Conservation (phyloP, 2,113 vertebrate species). For the Pomatorhinus ruficollis region DNA sequence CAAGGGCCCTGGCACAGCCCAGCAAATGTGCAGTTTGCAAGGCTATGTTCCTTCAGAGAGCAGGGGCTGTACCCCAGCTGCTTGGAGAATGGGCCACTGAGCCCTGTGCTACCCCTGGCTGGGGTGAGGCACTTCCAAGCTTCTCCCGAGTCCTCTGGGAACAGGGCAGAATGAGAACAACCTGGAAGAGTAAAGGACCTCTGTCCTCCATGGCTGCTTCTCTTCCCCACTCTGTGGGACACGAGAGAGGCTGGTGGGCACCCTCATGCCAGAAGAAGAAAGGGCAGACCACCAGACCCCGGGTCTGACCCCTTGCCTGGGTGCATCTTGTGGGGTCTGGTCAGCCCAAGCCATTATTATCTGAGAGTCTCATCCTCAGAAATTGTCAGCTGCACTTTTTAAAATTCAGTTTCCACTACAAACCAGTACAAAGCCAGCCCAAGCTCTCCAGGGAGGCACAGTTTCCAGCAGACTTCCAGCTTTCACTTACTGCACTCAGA, state of each 20-base stretch:
- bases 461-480: neutral
- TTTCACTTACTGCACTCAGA: neutral
- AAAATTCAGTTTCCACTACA: neutral
- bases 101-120: neutral
- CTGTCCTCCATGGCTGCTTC: rapidly evolving
- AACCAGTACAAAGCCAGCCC: neutral
- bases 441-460: neutral
- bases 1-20: too few species aligned
- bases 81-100: neutral
- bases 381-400: neutral
- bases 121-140: neutral
- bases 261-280: neutral
- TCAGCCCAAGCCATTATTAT: neutral
- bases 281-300: neutral
- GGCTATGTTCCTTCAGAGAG: neutral
- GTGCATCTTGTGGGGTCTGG: neutral
- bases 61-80: neutral
- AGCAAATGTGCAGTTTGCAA: neutral
- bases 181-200: neutral
- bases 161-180: neutral
- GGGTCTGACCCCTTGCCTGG: neutral
- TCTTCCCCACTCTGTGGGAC: rapidly evolving
- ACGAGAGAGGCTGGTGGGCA: neutral
- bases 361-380: neutral
- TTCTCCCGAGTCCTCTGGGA: neutral